Percentiles rank a stretch among this genome's conserved stretches.
These are phyloP conservation scores for Eulemur mongoz DNA, from an alignment of 2,797 vertebrate genomes.

Conservation along the genomic window DNA sequence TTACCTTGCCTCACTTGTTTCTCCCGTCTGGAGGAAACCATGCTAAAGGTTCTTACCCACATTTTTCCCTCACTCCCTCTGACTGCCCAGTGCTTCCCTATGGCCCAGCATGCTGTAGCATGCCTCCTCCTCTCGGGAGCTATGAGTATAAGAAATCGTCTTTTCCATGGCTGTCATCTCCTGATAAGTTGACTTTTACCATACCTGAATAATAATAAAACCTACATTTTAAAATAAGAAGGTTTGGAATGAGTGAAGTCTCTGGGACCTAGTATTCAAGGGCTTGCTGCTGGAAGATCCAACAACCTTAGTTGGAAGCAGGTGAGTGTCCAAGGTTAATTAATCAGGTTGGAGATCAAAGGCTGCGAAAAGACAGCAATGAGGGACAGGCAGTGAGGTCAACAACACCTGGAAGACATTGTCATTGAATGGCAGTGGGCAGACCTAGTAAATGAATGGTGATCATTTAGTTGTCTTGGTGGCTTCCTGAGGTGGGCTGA, in stretches of 20 bases:
- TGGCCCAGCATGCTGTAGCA: too few species aligned
- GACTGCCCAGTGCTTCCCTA: not conserved
- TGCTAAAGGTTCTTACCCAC: not conserved
- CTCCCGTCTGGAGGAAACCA: not conserved
- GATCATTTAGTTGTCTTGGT: not conserved
- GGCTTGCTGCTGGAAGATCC: not conserved
- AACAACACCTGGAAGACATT: not conserved
- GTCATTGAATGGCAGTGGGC: not conserved
- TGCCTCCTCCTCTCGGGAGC: not conserved
- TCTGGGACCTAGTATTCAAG: not conserved
- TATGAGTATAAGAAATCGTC: not conserved
- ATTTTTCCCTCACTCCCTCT: not conserved
- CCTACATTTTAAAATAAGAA: not conserved
- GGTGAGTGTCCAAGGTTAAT: not conserved
- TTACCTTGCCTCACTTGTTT: not conserved
- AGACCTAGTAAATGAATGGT: not conserved
- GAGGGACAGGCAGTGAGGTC: not conserved
- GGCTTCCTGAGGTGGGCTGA: not conserved
- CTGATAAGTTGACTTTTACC: not conserved
- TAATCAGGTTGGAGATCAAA: not conserved
- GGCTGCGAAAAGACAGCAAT: not conserved
- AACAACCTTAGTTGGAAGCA: not conserved
- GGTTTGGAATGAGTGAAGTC: not conserved
- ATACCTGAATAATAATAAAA: not conserved
- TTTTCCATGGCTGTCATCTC: not conserved